phyloP scores from a whole-genome alignment of 1,140 invertebrate species.

The Danaus melanippus region DNA sequence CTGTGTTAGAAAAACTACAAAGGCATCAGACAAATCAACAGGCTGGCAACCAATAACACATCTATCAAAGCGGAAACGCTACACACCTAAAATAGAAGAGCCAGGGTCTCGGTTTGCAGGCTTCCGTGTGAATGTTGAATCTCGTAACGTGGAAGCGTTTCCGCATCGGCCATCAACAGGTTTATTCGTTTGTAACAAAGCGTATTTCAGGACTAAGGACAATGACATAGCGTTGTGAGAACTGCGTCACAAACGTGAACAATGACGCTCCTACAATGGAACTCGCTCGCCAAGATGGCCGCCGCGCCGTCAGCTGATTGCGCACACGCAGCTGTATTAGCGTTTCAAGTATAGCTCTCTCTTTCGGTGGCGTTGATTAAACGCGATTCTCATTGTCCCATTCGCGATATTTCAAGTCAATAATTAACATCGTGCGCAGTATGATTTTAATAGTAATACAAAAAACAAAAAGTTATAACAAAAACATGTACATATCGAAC shows the following conservation, averaged over 20 bases:
- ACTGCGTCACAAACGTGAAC: constrained; percentile 54
- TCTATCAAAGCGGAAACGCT: constrained; percentile 42
- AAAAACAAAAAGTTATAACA: no score
- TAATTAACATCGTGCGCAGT: no score
- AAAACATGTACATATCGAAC: no score
- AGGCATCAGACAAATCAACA: constrained; percentile 20
- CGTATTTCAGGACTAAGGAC: constrained; percentile 44
- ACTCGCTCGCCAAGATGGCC: constrained; percentile 63
- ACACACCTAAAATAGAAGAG: constrained; percentile 53
- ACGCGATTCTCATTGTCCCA: constrained; percentile 13
- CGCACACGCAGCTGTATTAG: constrained; percentile 39
- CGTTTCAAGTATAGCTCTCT: constrained; percentile 49
- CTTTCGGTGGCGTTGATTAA: constrained; percentile 40
- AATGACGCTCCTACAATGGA: constrained; percentile 60
- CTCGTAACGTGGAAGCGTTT: constrained; percentile 37
- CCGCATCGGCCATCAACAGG: constrained; percentile 26
- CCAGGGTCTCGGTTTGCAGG: constrained; percentile 43
- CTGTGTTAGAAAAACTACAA: constrained; percentile 20
- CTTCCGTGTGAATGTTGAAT: constrained; percentile 35
- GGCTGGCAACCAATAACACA: constrained; percentile 19
- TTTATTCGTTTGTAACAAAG: constrained; percentile 36
- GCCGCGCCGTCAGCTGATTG: constrained; percentile 64
- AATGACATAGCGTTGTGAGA: constrained; percentile 62
- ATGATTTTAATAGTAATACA: no score
- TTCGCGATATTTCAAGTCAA: no score